Evolutionary conservation across 1,140 invertebrate genomes (phyloP), one percentile per base, ranked within the genome.

Genomic region (Bombus pascuorum): DNA sequence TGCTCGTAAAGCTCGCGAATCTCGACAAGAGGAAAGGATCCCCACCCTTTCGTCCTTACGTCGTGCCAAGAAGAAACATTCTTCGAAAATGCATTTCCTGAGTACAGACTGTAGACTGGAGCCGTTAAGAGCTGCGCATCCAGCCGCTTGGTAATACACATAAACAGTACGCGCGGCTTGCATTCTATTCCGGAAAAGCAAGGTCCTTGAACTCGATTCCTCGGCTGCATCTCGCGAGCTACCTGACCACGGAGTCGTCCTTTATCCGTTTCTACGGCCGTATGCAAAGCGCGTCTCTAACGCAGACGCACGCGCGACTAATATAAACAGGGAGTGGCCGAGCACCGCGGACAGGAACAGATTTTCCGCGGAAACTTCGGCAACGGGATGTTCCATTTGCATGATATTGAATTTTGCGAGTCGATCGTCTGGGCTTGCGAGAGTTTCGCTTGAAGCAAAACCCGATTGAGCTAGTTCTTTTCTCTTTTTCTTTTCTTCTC

Each of bases 151-250:
- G 47, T 42, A 42, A 32, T 62, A 59, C 37, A 34, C 57, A 53
- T 76, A 66, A 76, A 83, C 57, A 82, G 32, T 66, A 32, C 71
- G 81, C 44, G 72, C 39, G 42, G 53, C 57, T 66, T 25, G 81
- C 72, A 47, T 76, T 65, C 72, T 66, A 76, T 76, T 76, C 81
- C 81, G 81, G 81, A 83, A 83, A 83, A 83, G 42, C 59, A 62
- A 76, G 81, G 81, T 83, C 81, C 81, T 83, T 83, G 81, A 83
- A 83, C 81, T 83, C 81, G 81, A 83, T 83, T 83, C 73, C 73
- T 76, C 39, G 71, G 59, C 59, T n/a, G 15, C 42, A 66, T 76
- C 81, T 76, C 71, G 72, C 42, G 59, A 32, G 42, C 71, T 82
- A 83, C 81, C 73, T 76, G 73, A 18, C 42, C 59, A 34, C 39